Percentiles rank a stretch among this genome's conserved stretches.
phyloP scores from a whole-genome alignment of 2,113 vertebrate genomes.

The Plecotus auritus region DNA sequence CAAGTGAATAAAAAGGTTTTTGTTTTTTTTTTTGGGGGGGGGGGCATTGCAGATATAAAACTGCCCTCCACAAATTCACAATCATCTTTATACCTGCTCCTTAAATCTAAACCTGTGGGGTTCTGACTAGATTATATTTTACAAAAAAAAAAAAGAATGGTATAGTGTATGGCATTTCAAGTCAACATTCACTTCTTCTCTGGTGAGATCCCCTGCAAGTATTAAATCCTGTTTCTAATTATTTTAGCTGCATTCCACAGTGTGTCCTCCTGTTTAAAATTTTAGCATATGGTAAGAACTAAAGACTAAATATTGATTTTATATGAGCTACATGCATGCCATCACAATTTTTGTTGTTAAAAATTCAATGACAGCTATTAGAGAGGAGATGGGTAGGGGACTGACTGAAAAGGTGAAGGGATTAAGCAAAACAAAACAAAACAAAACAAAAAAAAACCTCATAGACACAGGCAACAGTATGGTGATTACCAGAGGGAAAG shows the following conservation, averaged over 20 bases:
- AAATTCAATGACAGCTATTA: not conserved
- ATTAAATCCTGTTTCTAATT: conserved; percentile 63
- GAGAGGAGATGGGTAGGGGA: not conserved
- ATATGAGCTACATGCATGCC: conserved; percentile 10
- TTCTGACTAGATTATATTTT: not conserved
- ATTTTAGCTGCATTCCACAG: conserved; percentile 20
- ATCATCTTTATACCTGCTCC: conserved; percentile 38
- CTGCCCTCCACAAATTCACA: not conserved
- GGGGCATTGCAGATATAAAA: not conserved
- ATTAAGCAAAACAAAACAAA: not conserved
- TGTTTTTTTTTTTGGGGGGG: not conserved
- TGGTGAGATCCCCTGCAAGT: conserved; percentile 35
- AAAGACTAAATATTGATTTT: conserved; percentile 58
- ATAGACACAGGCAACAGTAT: not conserved
- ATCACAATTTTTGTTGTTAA: conserved; percentile 14
- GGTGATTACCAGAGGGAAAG: not conserved
- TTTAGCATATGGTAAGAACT: conserved; percentile 50
- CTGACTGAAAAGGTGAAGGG: not conserved
- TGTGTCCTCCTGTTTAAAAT: conserved; percentile 40
- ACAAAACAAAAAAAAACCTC: not conserved
- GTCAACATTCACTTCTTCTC: conserved; percentile 29
- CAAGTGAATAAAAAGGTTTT: conserved; percentile 30
- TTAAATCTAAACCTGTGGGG: not conserved
- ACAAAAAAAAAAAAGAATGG: not conserved
- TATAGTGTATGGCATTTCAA: conserved; percentile 19